Evolutionary conservation across 2,113 vertebrate genomes (phyloP), one percentile per base, ranked within the genome.

Genomic region (Serilophus lunatus): DNA sequence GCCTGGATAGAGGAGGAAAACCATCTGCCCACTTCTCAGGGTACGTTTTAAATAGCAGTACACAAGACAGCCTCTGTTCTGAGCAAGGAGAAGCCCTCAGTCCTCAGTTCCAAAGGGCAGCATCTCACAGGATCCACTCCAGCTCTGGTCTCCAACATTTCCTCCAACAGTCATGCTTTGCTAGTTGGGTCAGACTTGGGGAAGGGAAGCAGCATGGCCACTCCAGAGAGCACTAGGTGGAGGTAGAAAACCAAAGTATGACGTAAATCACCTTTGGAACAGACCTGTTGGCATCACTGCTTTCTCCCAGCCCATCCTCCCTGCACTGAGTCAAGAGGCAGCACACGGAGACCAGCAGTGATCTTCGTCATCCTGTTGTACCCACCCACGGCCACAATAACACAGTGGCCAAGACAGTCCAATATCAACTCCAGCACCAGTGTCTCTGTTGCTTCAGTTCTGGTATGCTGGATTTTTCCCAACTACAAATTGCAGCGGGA

Each of bases 51-150:
- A 87, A 89, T 24, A 89, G 23, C 0, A 0, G 35, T 38, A 69
- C 22, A 24, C 17, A 56, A 51, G 26, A 36, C 36, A 92, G 71
- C 28, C 51, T 83, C 71, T 95, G 74, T 33, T 44, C 14, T 0
- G 0, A n/a, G 56, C 4, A 8, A 79, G 28, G 11, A 78, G 68
- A 93, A 89, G 44, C 28, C 63, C 26, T 29, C 44, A 44, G 13
- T 8, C 19, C 35, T 3, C 1, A 26, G 22, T 2, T 88, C 54
- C 45, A 0, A 0, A 1, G 1, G 65, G 44, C 35, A 70, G 74
- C 53, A 49, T 78, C 42, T 83, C 60, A 65, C 38, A 40, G 63
- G 59, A 77, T 69, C 70, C 54, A n/a, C 31, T 70, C 36, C 38
- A 40, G n/a, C 25, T 74, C 72, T 38, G 53, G 35, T n/a, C 50